Evolutionary conservation across 1,140 invertebrate genomes (phyloP).

Genomic region (Trachymyrmex septentrionalis): DNA sequence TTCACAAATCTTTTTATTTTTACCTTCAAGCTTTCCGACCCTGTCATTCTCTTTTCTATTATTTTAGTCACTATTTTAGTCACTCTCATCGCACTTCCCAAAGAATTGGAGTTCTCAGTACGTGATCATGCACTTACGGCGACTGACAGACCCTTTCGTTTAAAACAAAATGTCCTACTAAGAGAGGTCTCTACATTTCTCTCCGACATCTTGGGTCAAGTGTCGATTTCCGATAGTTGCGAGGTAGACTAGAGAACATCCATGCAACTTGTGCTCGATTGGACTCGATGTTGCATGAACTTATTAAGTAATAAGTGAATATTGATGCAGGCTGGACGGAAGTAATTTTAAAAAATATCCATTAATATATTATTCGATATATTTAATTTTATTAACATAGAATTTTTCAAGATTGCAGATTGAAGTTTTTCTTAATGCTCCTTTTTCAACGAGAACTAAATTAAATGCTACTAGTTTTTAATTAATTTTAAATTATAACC

Average conservation of each 20-base stretch:
- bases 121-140: neutral
- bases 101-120: neutral
- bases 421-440: neutral
- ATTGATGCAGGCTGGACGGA: neutral
- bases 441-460: neutral
- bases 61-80: neutral
- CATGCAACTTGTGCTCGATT: neutral
- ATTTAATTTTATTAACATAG: neutral
- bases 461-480: neutral
- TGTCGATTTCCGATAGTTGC: slow-evolving; percentile 60
- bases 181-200: neutral
- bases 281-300: neutral
- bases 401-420: neutral
- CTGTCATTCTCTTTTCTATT: neutral
- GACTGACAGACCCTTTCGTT: slow-evolving; percentile 24
- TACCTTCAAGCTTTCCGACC: neutral
- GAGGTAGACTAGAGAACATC: slow-evolving; percentile 15
- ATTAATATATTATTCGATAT: neutral
- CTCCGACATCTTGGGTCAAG: slow-evolving; percentile 30
- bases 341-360: neutral
- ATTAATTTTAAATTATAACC: slow-evolving; percentile 14
- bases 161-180: slow-evolving; percentile 17
- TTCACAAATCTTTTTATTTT: neutral
- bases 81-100: neutral
- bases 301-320: neutral